Conservation (phyloP, 1,140 invertebrate genomes). For the Rhizoglyphus robini region DNA sequence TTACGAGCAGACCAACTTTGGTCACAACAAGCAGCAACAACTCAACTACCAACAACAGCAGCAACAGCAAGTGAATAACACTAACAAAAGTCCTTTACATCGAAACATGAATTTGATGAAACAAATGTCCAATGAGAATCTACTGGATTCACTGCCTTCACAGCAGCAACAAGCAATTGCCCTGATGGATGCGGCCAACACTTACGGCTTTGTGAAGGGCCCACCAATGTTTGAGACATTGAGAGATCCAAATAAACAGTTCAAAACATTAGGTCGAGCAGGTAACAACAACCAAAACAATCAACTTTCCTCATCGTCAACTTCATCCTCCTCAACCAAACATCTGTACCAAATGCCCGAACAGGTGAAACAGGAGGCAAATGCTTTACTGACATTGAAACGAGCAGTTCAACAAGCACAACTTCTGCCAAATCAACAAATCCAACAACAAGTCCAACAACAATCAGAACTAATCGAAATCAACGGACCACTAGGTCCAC, state of each 20-base stretch:
- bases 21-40: not conserved
- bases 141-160: not conserved
- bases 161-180: not conserved
- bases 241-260: not conserved
- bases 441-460: not conserved
- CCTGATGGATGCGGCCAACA: not conserved
- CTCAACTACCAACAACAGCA: slow-evolving; percentile 4
- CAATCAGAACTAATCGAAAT: not conserved
- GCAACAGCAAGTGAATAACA: not conserved
- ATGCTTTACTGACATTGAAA: not conserved
- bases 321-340: not conserved
- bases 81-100: not conserved
- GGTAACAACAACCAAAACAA: not conserved
- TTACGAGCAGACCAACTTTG: slow-evolving; percentile 5
- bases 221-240: not conserved
- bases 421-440: not conserved
- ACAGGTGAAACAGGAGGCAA: not conserved
- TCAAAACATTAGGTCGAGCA: not conserved
- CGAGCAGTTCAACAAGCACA: not conserved
- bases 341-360: slow-evolving; percentile 14
- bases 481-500: not conserved
- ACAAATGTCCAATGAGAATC: not conserved
- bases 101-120: not conserved
- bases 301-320: not conserved
- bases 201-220: not conserved